These are phyloP conservation scores for Drosophila kohkoa DNA, from an alignment of 1,140 invertebrate genomes.

Conservation along the genomic window DNA sequence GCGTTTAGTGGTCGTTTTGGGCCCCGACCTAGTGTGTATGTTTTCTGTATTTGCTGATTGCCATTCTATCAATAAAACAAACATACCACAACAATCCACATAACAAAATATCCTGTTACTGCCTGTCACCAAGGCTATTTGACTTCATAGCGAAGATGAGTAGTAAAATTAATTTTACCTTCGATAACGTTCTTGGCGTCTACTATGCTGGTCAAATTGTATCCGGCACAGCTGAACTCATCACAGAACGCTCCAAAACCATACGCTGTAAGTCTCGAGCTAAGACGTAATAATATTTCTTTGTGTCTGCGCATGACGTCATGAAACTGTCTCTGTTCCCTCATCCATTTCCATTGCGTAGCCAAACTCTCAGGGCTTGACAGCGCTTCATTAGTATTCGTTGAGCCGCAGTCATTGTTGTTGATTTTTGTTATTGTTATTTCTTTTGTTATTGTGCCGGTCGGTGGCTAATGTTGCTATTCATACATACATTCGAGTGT, in stretches of 20 bases:
- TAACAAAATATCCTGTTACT: slow-evolving; percentile 42
- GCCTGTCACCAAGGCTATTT: slow-evolving; percentile 35
- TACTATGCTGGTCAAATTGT: slow-evolving; percentile 86
- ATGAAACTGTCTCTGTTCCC: slow-evolving; percentile 43
- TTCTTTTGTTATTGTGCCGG: slow-evolving; percentile 58
- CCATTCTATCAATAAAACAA: slow-evolving; percentile 35
- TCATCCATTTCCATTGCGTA: slow-evolving; percentile 66
- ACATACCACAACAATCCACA: slow-evolving; percentile 6
- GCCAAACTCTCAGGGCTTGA: slow-evolving; percentile 3
- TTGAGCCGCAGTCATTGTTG: slow-evolving; percentile 55
- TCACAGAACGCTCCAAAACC: slow-evolving; percentile 85
- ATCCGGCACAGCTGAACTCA: slow-evolving; percentile 85
- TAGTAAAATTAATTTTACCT: slow-evolving; percentile 85
- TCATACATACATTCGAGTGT: slow-evolving; percentile 45
- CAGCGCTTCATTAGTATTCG: slow-evolving; percentile 50
- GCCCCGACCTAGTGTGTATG: not conserved
- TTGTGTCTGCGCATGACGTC: slow-evolving; percentile 61
- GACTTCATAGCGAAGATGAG: slow-evolving; percentile 56
- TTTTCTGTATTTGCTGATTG: slow-evolving; percentile 11
- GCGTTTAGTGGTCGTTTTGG: slow-evolving; percentile 22
- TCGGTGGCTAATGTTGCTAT: slow-evolving; percentile 42
- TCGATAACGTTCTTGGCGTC: slow-evolving; percentile 85
- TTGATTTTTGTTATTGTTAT: slow-evolving; percentile 32
- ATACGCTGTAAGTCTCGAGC: slow-evolving; percentile 80
- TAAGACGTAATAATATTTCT: slow-evolving; percentile 52